These are phyloP conservation scores for Neogobius melanostomus DNA, from an alignment of 2,113 vertebrate species.

Conservation along the genomic window DNA sequence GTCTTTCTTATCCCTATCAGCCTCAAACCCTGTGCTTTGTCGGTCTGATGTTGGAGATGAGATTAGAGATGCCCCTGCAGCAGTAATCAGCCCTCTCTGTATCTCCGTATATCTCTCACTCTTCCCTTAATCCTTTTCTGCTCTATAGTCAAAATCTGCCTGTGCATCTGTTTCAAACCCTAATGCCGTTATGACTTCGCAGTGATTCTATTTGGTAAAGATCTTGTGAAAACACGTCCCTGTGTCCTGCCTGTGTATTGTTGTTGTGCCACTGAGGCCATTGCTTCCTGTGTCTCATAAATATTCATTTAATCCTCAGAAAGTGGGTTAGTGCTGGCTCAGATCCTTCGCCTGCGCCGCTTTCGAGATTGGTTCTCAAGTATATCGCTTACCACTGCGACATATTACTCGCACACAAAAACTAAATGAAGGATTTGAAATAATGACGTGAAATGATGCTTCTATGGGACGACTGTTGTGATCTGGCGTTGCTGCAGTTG, in stretches of 20 bases:
- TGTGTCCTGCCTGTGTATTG: conserved; percentile 22
- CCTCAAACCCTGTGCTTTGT: not conserved
- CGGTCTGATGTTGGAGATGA: conserved; percentile 2
- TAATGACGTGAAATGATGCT: no score
- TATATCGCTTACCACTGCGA: no score
- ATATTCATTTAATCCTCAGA: conserved; percentile 62
- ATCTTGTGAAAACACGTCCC: not conserved
- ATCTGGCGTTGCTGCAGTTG: no score
- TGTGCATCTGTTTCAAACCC: conserved; percentile 39
- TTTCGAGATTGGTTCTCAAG: conserved; percentile 3
- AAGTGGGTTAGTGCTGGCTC: conserved; percentile 57
- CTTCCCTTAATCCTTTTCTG: conserved; percentile 48
- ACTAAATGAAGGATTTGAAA: no score
- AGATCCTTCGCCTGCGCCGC: conserved; percentile 2
- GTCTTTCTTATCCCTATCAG: not conserved
- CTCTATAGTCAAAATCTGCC: conserved; percentile 38
- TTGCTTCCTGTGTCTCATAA: conserved; percentile 45
- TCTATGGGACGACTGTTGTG: no score
- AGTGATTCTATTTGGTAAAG: not conserved
- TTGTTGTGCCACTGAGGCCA: conserved; percentile 22
- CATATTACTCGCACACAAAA: no score
- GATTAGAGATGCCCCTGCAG: conserved; percentile 47
- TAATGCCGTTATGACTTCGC: conserved; percentile 21
- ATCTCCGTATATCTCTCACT: conserved; percentile 14
- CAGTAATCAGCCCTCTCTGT: conserved; percentile 31